A percentile compares a stretch with the other conserved stretches of the same genome.
Evolutionary conservation across 2,888 invertebrate genomes (phyloP).

Genomic region (Drosophila testacea): DNA sequence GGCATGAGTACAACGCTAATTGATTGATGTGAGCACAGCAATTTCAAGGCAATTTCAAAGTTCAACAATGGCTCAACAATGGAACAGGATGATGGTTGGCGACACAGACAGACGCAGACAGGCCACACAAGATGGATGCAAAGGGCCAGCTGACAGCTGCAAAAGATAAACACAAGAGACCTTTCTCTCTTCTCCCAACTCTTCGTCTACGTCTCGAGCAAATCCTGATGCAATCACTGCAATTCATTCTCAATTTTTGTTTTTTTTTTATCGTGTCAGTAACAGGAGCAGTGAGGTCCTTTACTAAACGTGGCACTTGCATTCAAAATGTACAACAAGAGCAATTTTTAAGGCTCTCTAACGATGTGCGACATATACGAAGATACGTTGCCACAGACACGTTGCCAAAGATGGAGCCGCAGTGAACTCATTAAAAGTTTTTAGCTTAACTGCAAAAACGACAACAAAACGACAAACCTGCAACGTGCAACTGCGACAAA

Average conservation of each 20-base stretch:
- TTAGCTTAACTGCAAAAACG: conserved; percentile 49
- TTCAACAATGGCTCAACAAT: conserved; percentile 71
- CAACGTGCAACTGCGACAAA: conserved; percentile 40
- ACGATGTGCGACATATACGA: conserved; percentile 49
- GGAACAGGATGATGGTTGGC: conserved; percentile 29
- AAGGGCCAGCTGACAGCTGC: conserved; percentile 63
- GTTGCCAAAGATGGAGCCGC: conserved; percentile 47
- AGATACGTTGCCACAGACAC: conserved; percentile 26
- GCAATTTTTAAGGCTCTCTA: conserved; percentile 63
- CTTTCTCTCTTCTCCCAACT: conserved; percentile 1
- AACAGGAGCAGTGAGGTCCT: conserved; percentile 33
- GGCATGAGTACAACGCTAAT: conserved; percentile 55
- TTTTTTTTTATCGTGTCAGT: conserved; percentile 47
- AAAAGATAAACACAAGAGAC: conserved; percentile 68
- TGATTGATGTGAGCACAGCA: conserved; percentile 78
- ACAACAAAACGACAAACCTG: conserved; percentile 51
- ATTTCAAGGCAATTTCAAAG: conserved; percentile 78
- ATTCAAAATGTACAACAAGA: conserved; percentile 61
- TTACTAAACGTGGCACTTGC: conserved; percentile 49
- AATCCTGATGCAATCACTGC: conserved; percentile 42
- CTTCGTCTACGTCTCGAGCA: conserved; percentile 7
- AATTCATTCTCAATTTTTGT: conserved; percentile 23
- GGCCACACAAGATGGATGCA: conserved; percentile 53
- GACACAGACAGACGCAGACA: conserved; percentile 15
- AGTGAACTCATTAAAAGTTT: conserved; percentile 78